Conservation (phyloP, 2,113 vertebrate genomes). For the Nestor notabilis region DNA sequence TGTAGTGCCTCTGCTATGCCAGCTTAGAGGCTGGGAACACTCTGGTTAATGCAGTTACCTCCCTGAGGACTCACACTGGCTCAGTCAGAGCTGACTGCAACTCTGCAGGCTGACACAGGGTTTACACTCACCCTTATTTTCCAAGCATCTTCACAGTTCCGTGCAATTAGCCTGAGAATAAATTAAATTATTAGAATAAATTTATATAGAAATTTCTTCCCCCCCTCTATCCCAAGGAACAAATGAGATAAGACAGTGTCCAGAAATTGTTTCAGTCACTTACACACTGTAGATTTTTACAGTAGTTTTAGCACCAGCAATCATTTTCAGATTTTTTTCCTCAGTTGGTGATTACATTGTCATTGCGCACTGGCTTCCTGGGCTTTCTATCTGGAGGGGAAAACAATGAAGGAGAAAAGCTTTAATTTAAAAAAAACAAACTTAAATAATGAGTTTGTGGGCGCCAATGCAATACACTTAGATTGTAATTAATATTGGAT, state of each 20-base stretch:
- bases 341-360: background rate
- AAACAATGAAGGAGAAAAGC: background rate
- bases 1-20: background rate
- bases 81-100: background rate
- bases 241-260: background rate
- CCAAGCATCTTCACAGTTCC: background rate
- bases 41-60: background rate
- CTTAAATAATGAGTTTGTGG: background rate
- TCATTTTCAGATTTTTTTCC: background rate
- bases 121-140: background rate
- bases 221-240: background rate
- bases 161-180: background rate
- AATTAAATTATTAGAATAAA: background rate
- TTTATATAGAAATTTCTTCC: background rate
- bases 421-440: background rate
- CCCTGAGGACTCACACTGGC: background rate
- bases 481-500: slow-evolving; percentile 53
- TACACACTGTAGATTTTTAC: background rate
- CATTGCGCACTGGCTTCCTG: background rate
- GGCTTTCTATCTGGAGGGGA: background rate
- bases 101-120: background rate
- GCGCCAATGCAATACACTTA: background rate
- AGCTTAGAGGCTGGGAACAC: background rate
- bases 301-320: background rate
- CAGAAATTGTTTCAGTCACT: background rate